Evolutionary conservation across 2,888 invertebrate genomes (phyloP).

Genomic region (Cantharis rufa): DNA sequence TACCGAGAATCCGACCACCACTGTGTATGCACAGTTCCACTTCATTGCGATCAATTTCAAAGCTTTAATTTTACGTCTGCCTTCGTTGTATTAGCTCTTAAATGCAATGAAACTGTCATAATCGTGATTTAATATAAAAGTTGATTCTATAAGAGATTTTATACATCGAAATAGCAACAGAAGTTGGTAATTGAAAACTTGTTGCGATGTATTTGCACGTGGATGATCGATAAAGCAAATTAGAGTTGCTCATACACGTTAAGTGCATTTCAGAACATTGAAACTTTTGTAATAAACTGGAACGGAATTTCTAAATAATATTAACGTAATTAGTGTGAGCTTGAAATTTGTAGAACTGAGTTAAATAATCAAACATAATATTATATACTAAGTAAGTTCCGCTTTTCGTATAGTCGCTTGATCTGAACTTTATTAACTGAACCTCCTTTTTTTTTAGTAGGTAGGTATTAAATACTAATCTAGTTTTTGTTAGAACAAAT

Average conservation of each 20-base stretch:
- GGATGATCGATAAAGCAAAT: background rate
- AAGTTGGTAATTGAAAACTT: background rate
- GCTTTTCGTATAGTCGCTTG: background rate
- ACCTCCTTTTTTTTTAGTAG: too few relatives aligned
- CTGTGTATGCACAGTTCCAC: background rate
- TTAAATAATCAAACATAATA: background rate
- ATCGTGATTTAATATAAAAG: background rate
- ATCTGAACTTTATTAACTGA: background rate
- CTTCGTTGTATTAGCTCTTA: background rate
- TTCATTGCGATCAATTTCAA: background rate
- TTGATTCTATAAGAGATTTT: background rate
- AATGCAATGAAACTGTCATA: background rate
- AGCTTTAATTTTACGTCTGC: background rate
- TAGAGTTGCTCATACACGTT: background rate
- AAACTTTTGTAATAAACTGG: background rate
- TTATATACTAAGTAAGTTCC: too few relatives aligned
- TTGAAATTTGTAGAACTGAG: background rate
- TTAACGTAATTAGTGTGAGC: background rate
- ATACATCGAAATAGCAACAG: background rate
- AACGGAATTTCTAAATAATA: background rate
- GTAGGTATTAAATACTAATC: too few relatives aligned
- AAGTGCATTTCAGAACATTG: background rate
- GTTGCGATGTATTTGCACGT: background rate
- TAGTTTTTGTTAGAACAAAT: too few relatives aligned
- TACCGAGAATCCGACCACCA: background rate